Percentiles rank a stretch among this genome's conserved stretches.
Conservation (phyloP, 2,113 vertebrate species). For the Corythoichthys intestinalis region DNA sequence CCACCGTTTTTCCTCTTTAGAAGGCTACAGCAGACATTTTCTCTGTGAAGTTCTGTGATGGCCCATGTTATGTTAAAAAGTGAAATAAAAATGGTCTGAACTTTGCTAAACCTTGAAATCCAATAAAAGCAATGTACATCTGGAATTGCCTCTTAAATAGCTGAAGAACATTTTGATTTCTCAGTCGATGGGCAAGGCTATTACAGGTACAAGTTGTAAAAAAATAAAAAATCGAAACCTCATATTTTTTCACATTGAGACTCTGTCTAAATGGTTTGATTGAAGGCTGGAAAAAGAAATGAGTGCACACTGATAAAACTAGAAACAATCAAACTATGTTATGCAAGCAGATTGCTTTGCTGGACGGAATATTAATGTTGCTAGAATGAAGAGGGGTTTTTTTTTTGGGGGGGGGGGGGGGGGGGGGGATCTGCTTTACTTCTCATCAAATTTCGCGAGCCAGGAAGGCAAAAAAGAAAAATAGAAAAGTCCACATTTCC, state of each 20-base stretch:
- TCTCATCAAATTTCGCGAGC: neutral
- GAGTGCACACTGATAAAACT: neutral
- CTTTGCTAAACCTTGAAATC: neutral
- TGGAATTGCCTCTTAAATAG: neutral
- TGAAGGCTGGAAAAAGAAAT: slow-evolving; percentile 13
- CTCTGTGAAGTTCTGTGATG: neutral
- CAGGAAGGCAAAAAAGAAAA: slow-evolving; percentile 7
- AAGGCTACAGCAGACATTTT: neutral
- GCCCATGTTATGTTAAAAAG: slow-evolving; percentile 1
- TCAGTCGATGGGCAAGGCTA: neutral
- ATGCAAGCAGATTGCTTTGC: slow-evolving; percentile 2
- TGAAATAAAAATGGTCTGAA: slow-evolving; percentile 4
- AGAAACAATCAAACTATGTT: slow-evolving; percentile 7
- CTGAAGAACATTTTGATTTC: neutral
- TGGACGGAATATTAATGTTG: slow-evolving; percentile 10
- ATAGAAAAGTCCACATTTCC: slow-evolving; percentile 9
- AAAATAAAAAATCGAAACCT: slow-evolving; percentile 5
- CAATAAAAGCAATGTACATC: neutral
- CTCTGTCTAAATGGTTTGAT: slow-evolving; percentile 14
- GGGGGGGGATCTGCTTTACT: neutral
- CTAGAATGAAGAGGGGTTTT: slow-evolving; percentile 6
- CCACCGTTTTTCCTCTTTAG: neutral
- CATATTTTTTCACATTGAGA: neutral
- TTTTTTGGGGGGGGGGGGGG: neutral
- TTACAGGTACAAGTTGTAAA: neutral